phyloP scores from a whole-genome alignment of 2,113 vertebrate genomes.

The Prietella phreatophila region DNA sequence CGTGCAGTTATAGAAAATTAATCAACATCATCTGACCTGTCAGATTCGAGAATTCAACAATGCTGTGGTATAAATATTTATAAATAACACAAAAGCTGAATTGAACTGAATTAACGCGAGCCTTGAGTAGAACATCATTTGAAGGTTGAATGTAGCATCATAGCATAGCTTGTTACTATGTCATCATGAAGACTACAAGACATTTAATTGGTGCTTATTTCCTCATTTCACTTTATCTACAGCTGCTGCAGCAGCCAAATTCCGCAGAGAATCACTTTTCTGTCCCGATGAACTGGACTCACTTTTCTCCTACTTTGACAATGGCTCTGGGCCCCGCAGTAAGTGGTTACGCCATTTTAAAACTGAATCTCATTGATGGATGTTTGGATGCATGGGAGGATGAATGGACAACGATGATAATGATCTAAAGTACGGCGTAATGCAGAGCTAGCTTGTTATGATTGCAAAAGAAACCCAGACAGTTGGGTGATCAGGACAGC shows the following conservation, averaged over 20 bases:
- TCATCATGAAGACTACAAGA: neutral
- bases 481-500: neutral
- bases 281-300: slow-evolving; percentile 97
- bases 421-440: neutral
- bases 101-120: too few species aligned
- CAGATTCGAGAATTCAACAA: too few species aligned
- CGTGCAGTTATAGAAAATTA: too few species aligned
- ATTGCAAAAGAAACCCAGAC: neutral
- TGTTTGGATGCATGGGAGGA: neutral
- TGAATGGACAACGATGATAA: neutral
- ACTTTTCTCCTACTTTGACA: slow-evolving; percentile 98
- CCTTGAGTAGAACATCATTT: neutral
- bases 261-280: slow-evolving; percentile 92
- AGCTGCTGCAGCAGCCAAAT: slow-evolving; percentile 86
- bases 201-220: neutral
- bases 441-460: neutral
- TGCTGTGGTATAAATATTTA: too few species aligned
- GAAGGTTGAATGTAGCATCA: neutral
- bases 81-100: too few species aligned
- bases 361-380: neutral
- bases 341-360: slow-evolving; percentile 51
- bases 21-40: too few species aligned
- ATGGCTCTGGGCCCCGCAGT: slow-evolving; percentile 75
- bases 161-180: neutral
- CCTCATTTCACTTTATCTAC: slow-evolving; percentile 61